Evolutionary conservation across 2,113 vertebrate genomes (phyloP).

Genomic region (Lophura nycthemera): DNA sequence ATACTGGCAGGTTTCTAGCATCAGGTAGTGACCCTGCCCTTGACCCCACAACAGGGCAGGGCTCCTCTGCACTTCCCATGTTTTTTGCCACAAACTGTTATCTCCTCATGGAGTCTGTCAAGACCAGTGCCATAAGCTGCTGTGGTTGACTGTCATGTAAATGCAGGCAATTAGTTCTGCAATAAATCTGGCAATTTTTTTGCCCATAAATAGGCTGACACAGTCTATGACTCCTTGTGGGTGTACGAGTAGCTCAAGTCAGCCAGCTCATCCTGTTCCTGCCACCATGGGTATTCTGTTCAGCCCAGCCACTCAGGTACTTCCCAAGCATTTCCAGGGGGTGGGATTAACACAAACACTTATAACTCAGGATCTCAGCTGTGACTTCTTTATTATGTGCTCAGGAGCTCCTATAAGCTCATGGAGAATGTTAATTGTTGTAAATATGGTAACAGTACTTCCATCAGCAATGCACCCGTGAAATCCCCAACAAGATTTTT

Average conservation of each 20-base stretch:
- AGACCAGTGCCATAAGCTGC: not conserved
- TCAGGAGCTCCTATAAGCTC: not conserved
- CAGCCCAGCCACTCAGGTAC: not conserved
- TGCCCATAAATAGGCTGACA: not conserved
- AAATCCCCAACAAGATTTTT: not conserved
- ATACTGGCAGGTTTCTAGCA: not conserved
- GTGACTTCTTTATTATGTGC: not conserved
- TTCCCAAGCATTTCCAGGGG: not conserved
- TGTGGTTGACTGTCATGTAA: not conserved
- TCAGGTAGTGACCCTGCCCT: accelerated
- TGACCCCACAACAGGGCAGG: not conserved
- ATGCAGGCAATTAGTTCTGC: accelerated
- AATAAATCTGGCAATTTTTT: not conserved
- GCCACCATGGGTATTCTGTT: accelerated
- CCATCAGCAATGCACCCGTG: not conserved
- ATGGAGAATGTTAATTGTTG: not conserved
- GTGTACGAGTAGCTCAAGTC: not conserved
- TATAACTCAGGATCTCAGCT: not conserved
- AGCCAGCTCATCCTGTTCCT: not conserved
- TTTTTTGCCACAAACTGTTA: not conserved
- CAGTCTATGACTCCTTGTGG: no score
- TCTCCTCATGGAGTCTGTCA: not conserved
- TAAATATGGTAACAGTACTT: not conserved
- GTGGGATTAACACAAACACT: not conserved
- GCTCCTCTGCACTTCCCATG: not conserved